Conservation (phyloP, 2,888 invertebrate species). For the Glyphotaelius pellucidus region DNA sequence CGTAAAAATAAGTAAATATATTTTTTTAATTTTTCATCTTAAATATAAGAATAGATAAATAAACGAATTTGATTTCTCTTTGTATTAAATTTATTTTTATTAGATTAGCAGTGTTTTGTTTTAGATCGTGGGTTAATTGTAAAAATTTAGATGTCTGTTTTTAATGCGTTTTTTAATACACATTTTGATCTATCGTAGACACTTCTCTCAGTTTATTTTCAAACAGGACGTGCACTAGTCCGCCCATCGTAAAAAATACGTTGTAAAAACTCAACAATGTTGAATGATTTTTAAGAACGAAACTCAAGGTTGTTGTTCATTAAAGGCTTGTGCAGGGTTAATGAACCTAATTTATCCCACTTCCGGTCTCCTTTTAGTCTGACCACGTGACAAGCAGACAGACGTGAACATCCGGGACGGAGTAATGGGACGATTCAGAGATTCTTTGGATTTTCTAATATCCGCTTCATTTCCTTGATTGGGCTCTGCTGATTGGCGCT, state of each 20-base stretch:
- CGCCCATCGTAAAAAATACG: conserved; percentile 32
- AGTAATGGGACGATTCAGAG: conserved; percentile 3
- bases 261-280: conserved; percentile 4
- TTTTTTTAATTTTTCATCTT: background rate
- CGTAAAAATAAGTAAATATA: background rate
- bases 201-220: background rate
- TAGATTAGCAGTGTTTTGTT: background rate
- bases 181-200: background rate
- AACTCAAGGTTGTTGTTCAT: conserved; percentile 33
- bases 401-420: conserved; percentile 19
- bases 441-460: conserved; percentile 5
- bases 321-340: conserved; percentile 20
- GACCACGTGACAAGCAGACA: conserved; percentile 38
- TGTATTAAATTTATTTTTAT: background rate
- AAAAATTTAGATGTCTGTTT: background rate
- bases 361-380: conserved; percentile 39
- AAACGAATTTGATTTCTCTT: background rate
- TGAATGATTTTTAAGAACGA: conserved; percentile 10
- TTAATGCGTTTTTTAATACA: background rate
- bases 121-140: background rate
- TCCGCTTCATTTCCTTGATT: conserved; percentile 8
- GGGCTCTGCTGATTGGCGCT: background rate
- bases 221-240: conserved; percentile 35
- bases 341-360: conserved; percentile 31
- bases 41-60: background rate